phyloP scores from a whole-genome alignment of 2,797 vertebrate genomes.

The Esox lucius region DNA sequence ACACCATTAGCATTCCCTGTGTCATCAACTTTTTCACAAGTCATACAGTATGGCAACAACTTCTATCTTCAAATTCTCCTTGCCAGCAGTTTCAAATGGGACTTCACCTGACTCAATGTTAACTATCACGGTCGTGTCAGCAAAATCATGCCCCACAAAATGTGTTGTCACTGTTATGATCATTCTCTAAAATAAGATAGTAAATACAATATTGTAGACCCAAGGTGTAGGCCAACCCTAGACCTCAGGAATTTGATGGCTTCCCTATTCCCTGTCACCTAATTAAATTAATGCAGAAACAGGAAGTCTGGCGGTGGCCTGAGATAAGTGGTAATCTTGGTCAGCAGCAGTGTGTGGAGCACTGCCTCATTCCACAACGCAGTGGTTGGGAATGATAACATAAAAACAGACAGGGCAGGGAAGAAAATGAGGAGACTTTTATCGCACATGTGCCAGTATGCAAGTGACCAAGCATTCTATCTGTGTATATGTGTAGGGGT shows the following conservation, averaged over 20 bases:
- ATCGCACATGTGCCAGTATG: constrained; percentile 6
- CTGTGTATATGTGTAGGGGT: constrained; percentile 5
- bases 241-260: constrained; percentile 3
- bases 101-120: constrained; percentile 1
- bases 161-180: too few relatives aligned
- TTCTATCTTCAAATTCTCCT: neutral
- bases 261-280: constrained; percentile 9
- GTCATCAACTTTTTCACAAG: neutral
- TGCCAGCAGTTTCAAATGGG: neutral
- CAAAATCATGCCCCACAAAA: neutral
- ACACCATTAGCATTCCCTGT: neutral
- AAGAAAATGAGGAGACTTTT: constrained; percentile 9
- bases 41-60: neutral
- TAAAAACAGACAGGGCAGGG: neutral
- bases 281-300: constrained; percentile 10
- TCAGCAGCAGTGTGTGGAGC: constrained; percentile 14
- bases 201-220: constrained; percentile 8
- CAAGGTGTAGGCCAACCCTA: neutral
- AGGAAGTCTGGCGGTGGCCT: constrained; percentile 6
- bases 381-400: constrained; percentile 10
- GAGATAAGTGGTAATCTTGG: constrained; percentile 18
- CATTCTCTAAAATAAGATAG: neutral
- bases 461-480: constrained; percentile 15
- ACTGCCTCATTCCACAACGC: constrained; percentile 1
- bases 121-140: constrained; percentile 6